Evolutionary conservation across 2,113 vertebrate species (phyloP).

Genomic region (Apeltes quadracus): DNA sequence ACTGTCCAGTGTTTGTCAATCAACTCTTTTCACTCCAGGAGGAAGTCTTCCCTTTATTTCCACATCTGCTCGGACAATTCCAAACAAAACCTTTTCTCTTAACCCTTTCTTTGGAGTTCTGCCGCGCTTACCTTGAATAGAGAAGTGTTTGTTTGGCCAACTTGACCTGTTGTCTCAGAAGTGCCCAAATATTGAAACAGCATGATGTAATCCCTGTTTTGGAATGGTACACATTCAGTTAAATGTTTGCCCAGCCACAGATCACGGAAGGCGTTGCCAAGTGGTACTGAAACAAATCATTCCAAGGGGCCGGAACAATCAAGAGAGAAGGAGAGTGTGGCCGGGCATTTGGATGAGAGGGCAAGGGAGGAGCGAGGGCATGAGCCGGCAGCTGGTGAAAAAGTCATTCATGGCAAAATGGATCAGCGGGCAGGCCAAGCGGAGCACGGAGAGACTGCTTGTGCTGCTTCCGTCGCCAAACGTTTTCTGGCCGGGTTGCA

Average conservation of each 20-base stretch:
- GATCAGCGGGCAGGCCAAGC: conserved; percentile 35
- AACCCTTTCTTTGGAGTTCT: conserved; percentile 13
- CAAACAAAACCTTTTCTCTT: not conserved
- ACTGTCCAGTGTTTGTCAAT: not conserved
- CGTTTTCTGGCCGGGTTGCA: conserved; percentile 60
- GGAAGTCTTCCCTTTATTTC: not conserved
- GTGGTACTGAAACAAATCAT: conserved; percentile 61
- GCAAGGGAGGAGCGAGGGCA: conserved; percentile 25
- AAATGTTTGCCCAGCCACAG: conserved; percentile 75
- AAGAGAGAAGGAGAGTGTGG: conserved; percentile 6
- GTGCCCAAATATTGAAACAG: conserved; percentile 74
- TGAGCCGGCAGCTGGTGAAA: conserved; percentile 25
- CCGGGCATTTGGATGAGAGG: conserved; percentile 40
- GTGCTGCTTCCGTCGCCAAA: conserved; percentile 55
- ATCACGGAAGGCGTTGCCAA: conserved; percentile 67
- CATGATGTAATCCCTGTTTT: conserved; percentile 72
- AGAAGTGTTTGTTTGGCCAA: conserved; percentile 37
- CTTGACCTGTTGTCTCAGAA: conserved; percentile 41
- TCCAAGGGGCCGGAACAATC: conserved; percentile 33
- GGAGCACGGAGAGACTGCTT: conserved; percentile 26
- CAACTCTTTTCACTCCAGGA: not conserved
- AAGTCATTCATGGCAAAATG: conserved; percentile 50
- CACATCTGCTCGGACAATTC: not conserved
- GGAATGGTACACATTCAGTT: conserved; percentile 70
- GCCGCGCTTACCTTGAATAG: not conserved